Conservation (phyloP, 2,113 vertebrate species). For the Campylomormyrus tamandua region DNA sequence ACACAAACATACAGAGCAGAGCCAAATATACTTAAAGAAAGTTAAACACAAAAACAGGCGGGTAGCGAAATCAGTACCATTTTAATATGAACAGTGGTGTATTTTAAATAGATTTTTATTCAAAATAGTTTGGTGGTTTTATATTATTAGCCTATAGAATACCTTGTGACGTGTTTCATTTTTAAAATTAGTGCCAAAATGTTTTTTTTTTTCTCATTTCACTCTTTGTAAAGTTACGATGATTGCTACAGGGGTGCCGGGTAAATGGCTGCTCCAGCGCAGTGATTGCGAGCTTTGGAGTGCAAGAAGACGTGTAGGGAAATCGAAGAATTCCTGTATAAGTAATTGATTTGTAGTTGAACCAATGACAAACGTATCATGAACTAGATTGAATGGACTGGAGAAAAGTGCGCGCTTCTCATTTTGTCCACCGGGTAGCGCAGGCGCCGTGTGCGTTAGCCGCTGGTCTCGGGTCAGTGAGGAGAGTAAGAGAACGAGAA, state of each 20-base stretch:
- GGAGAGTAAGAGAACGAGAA: not conserved
- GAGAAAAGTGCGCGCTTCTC: not conserved
- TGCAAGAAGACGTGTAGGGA: not conserved
- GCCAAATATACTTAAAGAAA: not conserved
- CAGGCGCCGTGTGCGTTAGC: not conserved
- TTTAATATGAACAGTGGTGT: not conserved
- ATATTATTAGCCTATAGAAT: not conserved
- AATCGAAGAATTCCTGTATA: not conserved
- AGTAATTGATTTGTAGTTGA: not conserved
- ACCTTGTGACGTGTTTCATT: not conserved
- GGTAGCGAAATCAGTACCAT: not conserved
- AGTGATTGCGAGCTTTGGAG: not conserved
- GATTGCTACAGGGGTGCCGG: not conserved
- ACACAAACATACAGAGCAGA: not conserved
- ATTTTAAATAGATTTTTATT: not conserved
- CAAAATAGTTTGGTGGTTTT: not conserved
- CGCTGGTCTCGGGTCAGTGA: not conserved
- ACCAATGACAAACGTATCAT: not conserved
- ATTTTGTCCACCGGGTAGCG: slow-evolving; percentile 15
- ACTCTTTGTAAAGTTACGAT: not conserved
- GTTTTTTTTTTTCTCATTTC: not conserved
- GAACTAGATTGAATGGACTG: not conserved
- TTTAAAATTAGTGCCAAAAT: not conserved
- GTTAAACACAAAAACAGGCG: not conserved
- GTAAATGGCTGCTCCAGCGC: not conserved